Evolutionary conservation across 2,888 invertebrate species (phyloP), one percentile per base, ranked within the genome.

Genomic region (Polylopha cassiicola): DNA sequence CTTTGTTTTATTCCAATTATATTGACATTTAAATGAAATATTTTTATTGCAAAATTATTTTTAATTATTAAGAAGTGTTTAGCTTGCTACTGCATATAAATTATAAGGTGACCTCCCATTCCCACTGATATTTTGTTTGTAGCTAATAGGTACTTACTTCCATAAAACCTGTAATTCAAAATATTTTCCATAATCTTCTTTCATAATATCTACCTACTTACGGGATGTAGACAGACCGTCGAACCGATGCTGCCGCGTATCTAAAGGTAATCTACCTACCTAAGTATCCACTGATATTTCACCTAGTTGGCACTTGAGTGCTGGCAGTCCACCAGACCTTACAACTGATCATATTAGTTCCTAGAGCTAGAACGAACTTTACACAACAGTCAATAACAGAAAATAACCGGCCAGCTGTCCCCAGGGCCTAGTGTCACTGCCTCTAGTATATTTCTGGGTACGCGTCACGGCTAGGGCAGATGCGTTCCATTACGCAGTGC

Each of bases 221-320:
- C n/a, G 36, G 24, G 34, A 18, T 24, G 41, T 17, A 41, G 41
- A 29, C 41, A 38, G 15, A 24, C 13, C 24, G 30, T 30, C 41
- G 41, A 34, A 34, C 30, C 34, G 24, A 8, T 29, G 13, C 20
- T 30, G 29, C 14, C n/a, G n/a, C n/a, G n/a, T n/a, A n/a, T n/a
- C n/a, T n/a, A n/a, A n/a, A n/a, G n/a, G n/a, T n/a, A n/a, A n/a
- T n/a, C n/a, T n/a, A 27, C 8, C 31, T 22, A 15, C 21, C 15
- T 32, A n/a, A n/a, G 39, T 33, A 41, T 32, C n/a, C 26, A 33
- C 21, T 29, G 33, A 43, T 45, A 52, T 48, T 53, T 73, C 71
- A 71, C 74, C 73, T 63, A 78, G 58, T 79, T 79, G 78, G 79
- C 78, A 74, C 61, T 41, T 44, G 45, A 45, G 51, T 28, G 55